Percentiles rank a stretch among this genome's conserved stretches.
Evolutionary conservation across 2,113 vertebrate genomes (phyloP).

Genomic region (Gadus macrocephalus): DNA sequence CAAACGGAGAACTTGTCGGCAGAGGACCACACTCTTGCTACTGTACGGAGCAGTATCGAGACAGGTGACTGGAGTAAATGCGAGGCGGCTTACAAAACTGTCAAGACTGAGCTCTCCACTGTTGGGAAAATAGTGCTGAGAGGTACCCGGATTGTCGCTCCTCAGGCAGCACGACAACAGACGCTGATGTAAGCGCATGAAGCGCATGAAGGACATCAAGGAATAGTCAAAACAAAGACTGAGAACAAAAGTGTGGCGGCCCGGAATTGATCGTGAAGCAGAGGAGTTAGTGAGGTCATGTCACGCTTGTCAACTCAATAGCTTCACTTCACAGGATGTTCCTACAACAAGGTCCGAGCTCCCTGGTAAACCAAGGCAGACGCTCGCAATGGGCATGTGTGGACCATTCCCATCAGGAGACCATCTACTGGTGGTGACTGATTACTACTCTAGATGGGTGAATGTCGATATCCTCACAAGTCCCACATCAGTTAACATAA

Average conservation of each 20-base stretch:
- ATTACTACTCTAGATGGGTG: constrained; percentile 13
- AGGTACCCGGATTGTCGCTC: too few species aligned
- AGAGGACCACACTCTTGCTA: too few species aligned
- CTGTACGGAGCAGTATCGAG: too few species aligned
- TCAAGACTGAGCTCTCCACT: too few species aligned
- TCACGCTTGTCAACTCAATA: not conserved
- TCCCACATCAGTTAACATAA: not conserved
- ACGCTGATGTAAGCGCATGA: not conserved
- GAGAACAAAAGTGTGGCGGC: not conserved
- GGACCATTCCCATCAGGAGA: constrained; percentile 25
- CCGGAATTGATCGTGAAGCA: not conserved
- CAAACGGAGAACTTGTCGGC: not conserved
- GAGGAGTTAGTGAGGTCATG: not conserved
- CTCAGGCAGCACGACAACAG: too few species aligned
- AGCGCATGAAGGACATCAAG: not conserved
- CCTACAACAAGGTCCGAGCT: not conserved
- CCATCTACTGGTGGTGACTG: not conserved
- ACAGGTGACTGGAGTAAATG: too few species aligned
- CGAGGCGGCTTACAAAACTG: too few species aligned
- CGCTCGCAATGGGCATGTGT: not conserved
- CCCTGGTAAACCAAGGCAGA: not conserved
- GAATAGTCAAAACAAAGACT: not conserved
- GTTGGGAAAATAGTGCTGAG: too few species aligned
- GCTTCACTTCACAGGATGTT: not conserved
- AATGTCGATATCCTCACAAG: too few species aligned